These are phyloP conservation scores for Gyrodactylus bullatarudis DNA, from an alignment of 1,140 invertebrate genomes.

Conservation along the genomic window DNA sequence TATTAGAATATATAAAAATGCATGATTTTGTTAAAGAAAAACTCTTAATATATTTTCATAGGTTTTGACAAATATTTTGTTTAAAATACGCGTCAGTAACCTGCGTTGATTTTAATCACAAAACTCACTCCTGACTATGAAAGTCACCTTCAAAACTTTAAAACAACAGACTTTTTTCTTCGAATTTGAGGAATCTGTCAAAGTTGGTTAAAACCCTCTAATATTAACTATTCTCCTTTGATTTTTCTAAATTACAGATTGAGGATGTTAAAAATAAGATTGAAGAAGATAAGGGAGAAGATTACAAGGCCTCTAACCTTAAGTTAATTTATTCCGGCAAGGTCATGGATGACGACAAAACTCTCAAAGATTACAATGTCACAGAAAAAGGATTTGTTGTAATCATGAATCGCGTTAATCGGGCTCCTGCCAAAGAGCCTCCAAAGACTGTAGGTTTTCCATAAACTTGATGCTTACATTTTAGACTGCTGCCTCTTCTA, in stretches of 20 bases:
- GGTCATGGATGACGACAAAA: constrained; percentile 3
- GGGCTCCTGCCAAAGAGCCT: background rate
- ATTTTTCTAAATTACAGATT: background rate
- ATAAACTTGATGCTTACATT: background rate
- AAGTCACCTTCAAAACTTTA: constrained; percentile 2
- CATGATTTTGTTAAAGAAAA: no score
- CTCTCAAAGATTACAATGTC: constrained; percentile 1
- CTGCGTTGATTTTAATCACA: background rate
- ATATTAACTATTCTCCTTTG: background rate
- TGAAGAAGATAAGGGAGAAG: background rate
- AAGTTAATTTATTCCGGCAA: constrained; percentile 5
- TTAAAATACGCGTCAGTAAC: background rate
- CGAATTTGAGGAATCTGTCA: background rate
- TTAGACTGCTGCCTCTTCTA: background rate
- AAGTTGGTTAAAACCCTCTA: background rate
- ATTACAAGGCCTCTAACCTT: background rate
- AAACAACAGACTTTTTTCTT: constrained; percentile 1
- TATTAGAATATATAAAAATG: no score
- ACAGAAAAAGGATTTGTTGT: constrained; percentile 4
- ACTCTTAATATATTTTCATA: no score
- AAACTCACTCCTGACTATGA: background rate
- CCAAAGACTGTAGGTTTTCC: background rate
- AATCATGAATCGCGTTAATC: background rate
- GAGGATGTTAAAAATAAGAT: background rate
- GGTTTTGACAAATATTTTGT: no score